Evolutionary conservation across 2,113 vertebrate genomes (phyloP).

Genomic region (Cyprinus carpio): DNA sequence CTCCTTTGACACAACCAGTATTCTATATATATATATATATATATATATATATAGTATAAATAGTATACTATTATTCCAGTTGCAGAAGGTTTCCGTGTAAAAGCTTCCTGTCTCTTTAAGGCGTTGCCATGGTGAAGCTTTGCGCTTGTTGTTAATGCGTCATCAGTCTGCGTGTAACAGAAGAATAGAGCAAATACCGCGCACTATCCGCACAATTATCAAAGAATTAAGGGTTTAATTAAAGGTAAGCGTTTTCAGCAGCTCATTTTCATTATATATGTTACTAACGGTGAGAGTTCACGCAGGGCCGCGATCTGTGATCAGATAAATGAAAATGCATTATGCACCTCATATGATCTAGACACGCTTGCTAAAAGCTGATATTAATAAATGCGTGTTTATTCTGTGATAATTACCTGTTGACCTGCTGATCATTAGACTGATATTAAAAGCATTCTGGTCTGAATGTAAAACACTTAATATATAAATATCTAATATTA

Average conservation of each 20-base stretch:
- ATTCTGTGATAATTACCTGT: background rate
- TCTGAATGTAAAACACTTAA: background rate
- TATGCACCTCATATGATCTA: background rate
- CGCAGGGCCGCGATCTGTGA: background rate
- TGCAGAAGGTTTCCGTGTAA: background rate
- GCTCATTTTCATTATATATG: background rate
- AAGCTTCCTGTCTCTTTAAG: conserved; percentile 26
- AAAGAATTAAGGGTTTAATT: background rate
- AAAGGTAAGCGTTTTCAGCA: background rate
- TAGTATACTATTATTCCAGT: too few species aligned
- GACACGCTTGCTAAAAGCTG: background rate
- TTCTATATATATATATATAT: too few species aligned
- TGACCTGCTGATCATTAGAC: background rate
- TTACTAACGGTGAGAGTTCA: background rate
- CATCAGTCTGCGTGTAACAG: conserved; percentile 58
- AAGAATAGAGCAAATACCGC: conserved; percentile 14
- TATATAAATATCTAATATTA: background rate
- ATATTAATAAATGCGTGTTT: background rate
- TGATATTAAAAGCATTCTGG: too few species aligned
- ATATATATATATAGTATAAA: too few species aligned
- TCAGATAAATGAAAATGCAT: background rate
- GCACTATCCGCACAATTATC: background rate
- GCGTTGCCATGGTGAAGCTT: conserved; percentile 68
- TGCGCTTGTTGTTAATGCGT: conserved; percentile 60
- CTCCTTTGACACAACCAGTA: too few species aligned